Conservation (phyloP, 1,140 invertebrate species). For the Drosophila sp. region DNA sequence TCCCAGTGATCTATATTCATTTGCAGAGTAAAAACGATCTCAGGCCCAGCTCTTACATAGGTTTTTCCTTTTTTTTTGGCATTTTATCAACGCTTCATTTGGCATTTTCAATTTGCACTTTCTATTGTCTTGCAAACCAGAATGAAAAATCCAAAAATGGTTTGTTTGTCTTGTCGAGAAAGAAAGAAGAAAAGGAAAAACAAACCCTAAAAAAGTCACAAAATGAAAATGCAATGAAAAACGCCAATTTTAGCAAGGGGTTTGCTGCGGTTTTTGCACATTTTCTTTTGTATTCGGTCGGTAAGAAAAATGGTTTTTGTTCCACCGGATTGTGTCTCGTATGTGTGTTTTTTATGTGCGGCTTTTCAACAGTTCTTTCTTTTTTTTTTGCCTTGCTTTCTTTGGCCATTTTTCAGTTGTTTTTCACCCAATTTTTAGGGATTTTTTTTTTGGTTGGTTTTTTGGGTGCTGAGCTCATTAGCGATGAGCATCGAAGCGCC, state of each 20-base stretch:
- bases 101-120: constrained; percentile 51
- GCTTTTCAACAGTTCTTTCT: constrained; percentile 64
- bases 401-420: constrained; percentile 18
- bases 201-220: constrained; percentile 56
- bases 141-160: constrained; percentile 49
- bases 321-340: constrained; percentile 56
- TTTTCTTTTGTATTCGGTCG: constrained; percentile 37
- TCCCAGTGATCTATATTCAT: background rate
- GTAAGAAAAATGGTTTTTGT: constrained; percentile 73
- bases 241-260: constrained; percentile 60
- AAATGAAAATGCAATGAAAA: constrained; percentile 13
- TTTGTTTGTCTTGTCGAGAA: constrained; percentile 70
- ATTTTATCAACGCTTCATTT: constrained; percentile 73
- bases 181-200: constrained; percentile 75
- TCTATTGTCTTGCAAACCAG: constrained; percentile 41
- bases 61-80: constrained; percentile 18
- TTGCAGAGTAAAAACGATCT: constrained; percentile 4
- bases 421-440: constrained; percentile 20
- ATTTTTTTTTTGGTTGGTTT: constrained; percentile 16
- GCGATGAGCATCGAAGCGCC: constrained; percentile 45
- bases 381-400: background rate
- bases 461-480: constrained; percentile 64
- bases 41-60: constrained; percentile 31
- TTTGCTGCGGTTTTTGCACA: constrained; percentile 47
- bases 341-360: constrained; percentile 48